Conservation (phyloP, 2,888 invertebrate species). For the Gymnoscelis rufifasciata region DNA sequence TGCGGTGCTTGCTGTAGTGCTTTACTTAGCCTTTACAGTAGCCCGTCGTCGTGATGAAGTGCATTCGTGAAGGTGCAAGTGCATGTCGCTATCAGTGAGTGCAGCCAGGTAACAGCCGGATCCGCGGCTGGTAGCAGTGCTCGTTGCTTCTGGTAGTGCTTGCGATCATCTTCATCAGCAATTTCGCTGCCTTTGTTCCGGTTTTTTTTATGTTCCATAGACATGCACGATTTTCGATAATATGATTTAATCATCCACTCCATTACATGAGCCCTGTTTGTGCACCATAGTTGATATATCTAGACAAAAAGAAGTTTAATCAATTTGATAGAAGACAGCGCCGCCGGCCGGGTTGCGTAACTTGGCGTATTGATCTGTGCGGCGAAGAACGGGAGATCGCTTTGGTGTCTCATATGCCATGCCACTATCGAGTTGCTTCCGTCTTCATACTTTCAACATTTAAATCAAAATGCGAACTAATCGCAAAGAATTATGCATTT, state of each 20-base stretch:
- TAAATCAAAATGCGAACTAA: too few relatives aligned
- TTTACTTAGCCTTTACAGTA: conserved; percentile 61
- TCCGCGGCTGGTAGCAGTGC: conserved; percentile 29
- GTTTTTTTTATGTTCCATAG: conserved; percentile 9
- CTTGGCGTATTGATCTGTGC: conserved; percentile 71
- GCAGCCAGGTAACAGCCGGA: conserved; percentile 45
- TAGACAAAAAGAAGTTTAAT: conserved; percentile 36
- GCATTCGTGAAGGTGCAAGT: conserved; percentile 67
- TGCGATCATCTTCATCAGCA: conserved; percentile 47
- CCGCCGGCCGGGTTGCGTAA: conserved; percentile 74
- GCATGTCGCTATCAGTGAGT: conserved; percentile 65
- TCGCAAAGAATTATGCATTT: too few relatives aligned
- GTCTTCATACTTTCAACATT: conserved; percentile 21
- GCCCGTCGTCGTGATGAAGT: conserved; percentile 49
- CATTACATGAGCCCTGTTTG: conserved; percentile 1
- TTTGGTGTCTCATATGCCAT: conserved; percentile 50
- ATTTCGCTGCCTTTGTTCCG: conserved; percentile 25
- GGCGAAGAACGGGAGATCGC: conserved; percentile 57
- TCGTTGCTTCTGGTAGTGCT: conserved; percentile 51
- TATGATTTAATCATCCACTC: background rate
- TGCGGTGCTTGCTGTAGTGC: conserved; percentile 74
- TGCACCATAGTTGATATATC: conserved; percentile 3
- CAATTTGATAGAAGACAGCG: conserved; percentile 45
- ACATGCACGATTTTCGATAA: conserved; percentile 15
- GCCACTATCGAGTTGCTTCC: conserved; percentile 42